Evolutionary conservation across 2,797 vertebrate genomes (phyloP).

Genomic region (Micromesistius poutassou): DNA sequence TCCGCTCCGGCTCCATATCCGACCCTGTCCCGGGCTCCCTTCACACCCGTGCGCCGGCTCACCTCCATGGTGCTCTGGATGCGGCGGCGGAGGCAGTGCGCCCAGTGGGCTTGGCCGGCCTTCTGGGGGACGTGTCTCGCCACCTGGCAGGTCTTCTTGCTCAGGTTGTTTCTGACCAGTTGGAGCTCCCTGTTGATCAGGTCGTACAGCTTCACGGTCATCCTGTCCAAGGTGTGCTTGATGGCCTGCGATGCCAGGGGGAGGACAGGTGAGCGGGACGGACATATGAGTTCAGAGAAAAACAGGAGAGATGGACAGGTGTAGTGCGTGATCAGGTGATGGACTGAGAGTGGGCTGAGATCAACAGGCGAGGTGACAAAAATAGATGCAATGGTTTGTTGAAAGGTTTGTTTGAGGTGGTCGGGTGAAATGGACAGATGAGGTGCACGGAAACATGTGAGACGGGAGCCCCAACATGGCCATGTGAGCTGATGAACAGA

Average conservation of each 20-base stretch:
- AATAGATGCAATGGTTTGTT: too few species aligned
- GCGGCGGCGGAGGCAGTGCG: conserved; percentile 62
- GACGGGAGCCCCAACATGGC: too few species aligned
- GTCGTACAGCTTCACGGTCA: conserved; percentile 65
- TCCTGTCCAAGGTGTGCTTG: conserved; percentile 71
- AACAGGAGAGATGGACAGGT: neutral
- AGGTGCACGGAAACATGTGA: neutral
- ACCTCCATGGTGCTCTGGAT: conserved; percentile 77
- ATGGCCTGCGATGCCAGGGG: conserved; percentile 60
- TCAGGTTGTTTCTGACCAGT: conserved; percentile 71
- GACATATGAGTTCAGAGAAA: conserved; percentile 61
- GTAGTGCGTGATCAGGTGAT: conserved; percentile 17
- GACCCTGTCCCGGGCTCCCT: neutral
- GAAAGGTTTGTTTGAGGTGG: too few species aligned
- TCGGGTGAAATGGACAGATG: neutral
- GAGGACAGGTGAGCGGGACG: neutral
- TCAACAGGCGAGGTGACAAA: conserved; percentile 60
- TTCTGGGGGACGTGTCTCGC: conserved; percentile 67
- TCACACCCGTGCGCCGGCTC: conserved; percentile 17
- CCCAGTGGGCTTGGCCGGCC: conserved; percentile 72
- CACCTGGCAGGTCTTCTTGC: conserved; percentile 34
- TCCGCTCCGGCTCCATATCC: neutral
- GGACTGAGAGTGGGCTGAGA: conserved; percentile 57
- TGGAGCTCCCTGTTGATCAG: conserved; percentile 68
- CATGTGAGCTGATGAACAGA: conserved; percentile 32